A percentile compares a stretch with the other conserved stretches of the same genome.
Evolutionary conservation across 37 sponge, comb jelly and placozoan species (phyloP).

Genomic region (Geodia barretti): DNA sequence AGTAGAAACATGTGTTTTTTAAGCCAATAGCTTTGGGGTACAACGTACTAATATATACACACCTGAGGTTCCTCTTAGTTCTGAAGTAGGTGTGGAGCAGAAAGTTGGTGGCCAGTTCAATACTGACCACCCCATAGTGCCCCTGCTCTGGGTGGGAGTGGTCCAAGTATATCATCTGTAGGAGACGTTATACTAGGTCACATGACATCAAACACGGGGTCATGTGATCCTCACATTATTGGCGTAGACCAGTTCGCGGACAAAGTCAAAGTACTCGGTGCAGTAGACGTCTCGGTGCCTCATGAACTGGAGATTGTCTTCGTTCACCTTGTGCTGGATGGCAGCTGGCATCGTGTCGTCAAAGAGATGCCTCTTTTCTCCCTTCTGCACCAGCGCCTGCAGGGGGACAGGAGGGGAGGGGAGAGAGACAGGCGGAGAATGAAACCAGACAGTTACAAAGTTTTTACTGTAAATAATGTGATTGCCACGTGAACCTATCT

Average conservation of each 20-base stretch:
- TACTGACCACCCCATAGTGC: slow-evolving; percentile 34
- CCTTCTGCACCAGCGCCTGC: slow-evolving; percentile 82
- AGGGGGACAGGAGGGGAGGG: neutral
- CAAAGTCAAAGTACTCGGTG: slow-evolving; percentile 79
- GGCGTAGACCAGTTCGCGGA: slow-evolving; percentile 42
- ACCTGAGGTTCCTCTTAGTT: slow-evolving; percentile 82
- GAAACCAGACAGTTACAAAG: no score
- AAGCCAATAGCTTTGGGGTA: no score
- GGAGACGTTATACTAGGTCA: neutral
- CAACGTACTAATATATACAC: no score
- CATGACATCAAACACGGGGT: neutral
- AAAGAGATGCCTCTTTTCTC: slow-evolving; percentile 77
- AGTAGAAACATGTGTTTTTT: no score
- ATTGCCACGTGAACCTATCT: no score
- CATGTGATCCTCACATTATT: slow-evolving; percentile 57
- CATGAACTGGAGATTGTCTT: slow-evolving; percentile 91
- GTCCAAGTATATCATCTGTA: neutral
- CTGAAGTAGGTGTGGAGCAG: slow-evolving; percentile 85
- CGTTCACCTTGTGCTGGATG: slow-evolving; percentile 72
- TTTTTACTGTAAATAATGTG: no score
- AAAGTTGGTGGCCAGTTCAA: slow-evolving; percentile 81
- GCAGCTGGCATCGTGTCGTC: slow-evolving; percentile 66
- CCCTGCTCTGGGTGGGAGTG: neutral
- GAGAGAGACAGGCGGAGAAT: no score
- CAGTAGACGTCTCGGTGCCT: slow-evolving; percentile 84